Conservation (phyloP, 2,888 invertebrate genomes). For the Sepiola atlantica region DNA sequence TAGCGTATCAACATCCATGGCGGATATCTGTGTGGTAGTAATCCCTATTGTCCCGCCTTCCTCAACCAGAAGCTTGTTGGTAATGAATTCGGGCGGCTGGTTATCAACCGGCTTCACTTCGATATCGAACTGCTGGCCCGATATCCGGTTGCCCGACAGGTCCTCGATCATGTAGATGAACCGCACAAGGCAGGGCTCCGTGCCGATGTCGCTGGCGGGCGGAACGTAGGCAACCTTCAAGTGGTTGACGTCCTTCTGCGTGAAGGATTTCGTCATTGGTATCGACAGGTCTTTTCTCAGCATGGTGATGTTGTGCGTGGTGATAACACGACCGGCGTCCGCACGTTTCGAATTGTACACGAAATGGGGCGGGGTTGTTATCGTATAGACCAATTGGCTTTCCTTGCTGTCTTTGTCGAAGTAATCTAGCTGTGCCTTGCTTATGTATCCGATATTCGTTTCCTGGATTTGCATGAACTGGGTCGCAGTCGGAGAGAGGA, state of each 20-base stretch:
- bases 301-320: constrained; percentile 66
- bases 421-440: constrained; percentile 69
- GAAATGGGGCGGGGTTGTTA: constrained; percentile 72
- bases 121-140: constrained; percentile 70
- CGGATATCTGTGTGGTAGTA: constrained; percentile 70
- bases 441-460: constrained; percentile 69
- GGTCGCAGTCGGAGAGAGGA: constrained; percentile 65
- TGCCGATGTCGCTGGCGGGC: constrained; percentile 71
- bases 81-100: constrained; percentile 66
- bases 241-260: constrained; percentile 72
- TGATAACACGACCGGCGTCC: constrained; percentile 72
- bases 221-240: constrained; percentile 74
- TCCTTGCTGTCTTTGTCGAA: constrained; percentile 70
- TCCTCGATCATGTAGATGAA: constrained; percentile 72
- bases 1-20: constrained; percentile 72
- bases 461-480: constrained; percentile 69
- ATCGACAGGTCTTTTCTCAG: constrained; percentile 61
- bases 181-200: constrained; percentile 65
- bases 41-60: constrained; percentile 71
- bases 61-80: constrained; percentile 67
- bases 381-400: constrained; percentile 67
- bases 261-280: constrained; percentile 67
- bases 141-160: constrained; percentile 67
- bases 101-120: constrained; percentile 73
- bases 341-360: constrained; percentile 68